Base-by-base conservation (phyloP, 2,797 vertebrate genomes). In the Acrocephalus scirpaceus region DNA sequence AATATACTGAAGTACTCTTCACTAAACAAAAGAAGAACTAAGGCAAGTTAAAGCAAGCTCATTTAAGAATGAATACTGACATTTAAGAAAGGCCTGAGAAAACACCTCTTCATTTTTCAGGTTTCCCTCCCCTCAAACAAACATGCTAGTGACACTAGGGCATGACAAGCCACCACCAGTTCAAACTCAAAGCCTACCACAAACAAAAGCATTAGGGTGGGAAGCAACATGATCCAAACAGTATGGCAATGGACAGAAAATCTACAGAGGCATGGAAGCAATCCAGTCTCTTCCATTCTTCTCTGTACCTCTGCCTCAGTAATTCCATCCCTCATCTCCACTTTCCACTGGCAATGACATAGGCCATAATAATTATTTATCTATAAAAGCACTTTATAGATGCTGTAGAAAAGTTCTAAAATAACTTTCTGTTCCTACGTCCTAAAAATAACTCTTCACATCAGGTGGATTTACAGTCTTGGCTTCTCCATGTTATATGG, bases 41-140 rank as follows among this genome's bases (percentile, higher is more conserved):
- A 77, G 12, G 48, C 85, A 86, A 93, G 83, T 73, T 67, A 93
- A 86, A 92, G 67, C 71, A 92, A 76, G 74, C 30, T 85, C 53
- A 62, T 54, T 70, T 60, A 70, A 76, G 58, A 91, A 69, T 67
- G 44, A 78, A 44, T 58, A 54, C 18, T 66, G 89, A 56, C 75
- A 80, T 86, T 74, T 82, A 88, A 61, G 53, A 74, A 85, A 47
- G 66, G 36, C 57, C 92, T 60, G 42, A 77, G 57, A 58, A 51
- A 70, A 66, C n/a, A 65, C 30, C 61, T 78, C 18, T 81, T 61
- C 9, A 22, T 82, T 92, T 92, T 72, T 79, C n/a, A 73, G 22
- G 29, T 51, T 77, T 64, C 27, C 50, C 25, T 66, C 64, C 65
- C 51, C 58, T 91, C 34, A 90, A 73, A 81, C 51, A 72, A 81